A percentile compares a stretch with the other conserved stretches of the same genome.
phyloP scores from a whole-genome alignment of 2,113 vertebrate species.

The Hydrolagus affinis region DNA sequence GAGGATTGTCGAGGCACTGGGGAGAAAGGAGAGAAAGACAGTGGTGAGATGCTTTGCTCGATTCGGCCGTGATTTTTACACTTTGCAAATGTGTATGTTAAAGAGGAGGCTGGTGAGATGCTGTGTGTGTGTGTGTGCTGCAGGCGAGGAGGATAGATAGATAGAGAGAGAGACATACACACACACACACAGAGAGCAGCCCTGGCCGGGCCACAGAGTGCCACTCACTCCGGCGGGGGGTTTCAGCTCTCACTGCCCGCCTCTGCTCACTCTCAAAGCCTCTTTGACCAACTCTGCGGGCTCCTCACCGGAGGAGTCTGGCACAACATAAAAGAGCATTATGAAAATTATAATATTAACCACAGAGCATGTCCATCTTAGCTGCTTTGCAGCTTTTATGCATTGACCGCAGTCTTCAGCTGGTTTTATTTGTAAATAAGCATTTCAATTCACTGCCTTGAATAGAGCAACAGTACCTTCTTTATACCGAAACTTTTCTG shows the following conservation, averaged over 20 bases:
- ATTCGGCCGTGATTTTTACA: background rate
- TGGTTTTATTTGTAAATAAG: slow-evolving; percentile 57
- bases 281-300: slow-evolving; percentile 67
- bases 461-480: slow-evolving; percentile 60
- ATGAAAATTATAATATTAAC: slow-evolving; percentile 73
- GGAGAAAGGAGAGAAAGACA: background rate
- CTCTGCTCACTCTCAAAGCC: slow-evolving; percentile 58
- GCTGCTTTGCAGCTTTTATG: slow-evolving; percentile 58
- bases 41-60: background rate
- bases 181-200: too few species aligned
- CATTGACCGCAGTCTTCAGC: slow-evolving; percentile 58
- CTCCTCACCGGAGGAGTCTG: slow-evolving; percentile 65
- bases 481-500: slow-evolving; percentile 56
- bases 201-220: slow-evolving; percentile 53
- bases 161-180: too few species aligned
- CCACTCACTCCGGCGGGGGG: slow-evolving; percentile 62
- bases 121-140: background rate
- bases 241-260: slow-evolving; percentile 49
- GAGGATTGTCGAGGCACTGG: too few species aligned
- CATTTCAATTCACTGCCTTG: slow-evolving; percentile 60
- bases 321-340: slow-evolving; percentile 69
- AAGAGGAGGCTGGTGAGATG: slow-evolving; percentile 29
- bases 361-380: slow-evolving; percentile 59
- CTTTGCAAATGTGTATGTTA: slow-evolving; percentile 17
- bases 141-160: slow-evolving; percentile 22